Percentiles rank a stretch among this genome's conserved stretches.
phyloP scores from a whole-genome alignment of 2,888 invertebrate species.

The Bembecia ichneumoniformis region DNA sequence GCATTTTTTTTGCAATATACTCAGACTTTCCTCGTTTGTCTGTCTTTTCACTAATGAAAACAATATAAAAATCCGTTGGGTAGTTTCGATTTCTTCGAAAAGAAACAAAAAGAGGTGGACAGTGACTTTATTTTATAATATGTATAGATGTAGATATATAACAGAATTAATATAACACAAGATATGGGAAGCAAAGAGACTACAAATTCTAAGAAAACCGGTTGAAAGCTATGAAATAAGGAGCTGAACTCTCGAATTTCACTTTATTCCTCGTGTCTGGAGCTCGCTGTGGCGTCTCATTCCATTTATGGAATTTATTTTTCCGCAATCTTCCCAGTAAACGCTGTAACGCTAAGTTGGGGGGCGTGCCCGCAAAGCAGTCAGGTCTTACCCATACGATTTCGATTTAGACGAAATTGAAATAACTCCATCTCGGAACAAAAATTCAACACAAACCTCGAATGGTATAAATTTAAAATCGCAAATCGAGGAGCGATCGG shows the following conservation, averaged over 20 bases:
- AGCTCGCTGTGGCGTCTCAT: slow-evolving; percentile 21
- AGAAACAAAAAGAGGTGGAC: no score
- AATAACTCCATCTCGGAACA: not conserved
- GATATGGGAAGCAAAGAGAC: not conserved
- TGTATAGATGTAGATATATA: no score
- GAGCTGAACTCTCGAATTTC: slow-evolving; percentile 16
- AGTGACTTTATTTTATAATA: no score
- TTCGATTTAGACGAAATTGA: slow-evolving; percentile 17
- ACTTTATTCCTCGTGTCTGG: slow-evolving; percentile 23
- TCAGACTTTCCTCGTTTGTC: no score
- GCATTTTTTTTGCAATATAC: no score
- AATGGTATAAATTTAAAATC: not conserved
- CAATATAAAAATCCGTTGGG: no score
- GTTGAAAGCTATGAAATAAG: slow-evolving; percentile 11
- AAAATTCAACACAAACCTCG: not conserved
- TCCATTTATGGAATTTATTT: slow-evolving; percentile 44
- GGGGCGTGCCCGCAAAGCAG: slow-evolving; percentile 28
- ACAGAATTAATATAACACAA: not conserved
- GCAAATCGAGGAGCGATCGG: no score
- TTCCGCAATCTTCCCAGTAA: slow-evolving; percentile 36
- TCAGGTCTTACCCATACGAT: slow-evolving; percentile 27
- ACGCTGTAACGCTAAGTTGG: slow-evolving; percentile 27
- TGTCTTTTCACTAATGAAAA: no score
- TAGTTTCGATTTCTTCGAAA: no score
- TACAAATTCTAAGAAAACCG: not conserved